These are phyloP conservation scores for Drosophila serrata DNA, from an alignment of 1,140 invertebrate genomes.

Conservation along the genomic window DNA sequence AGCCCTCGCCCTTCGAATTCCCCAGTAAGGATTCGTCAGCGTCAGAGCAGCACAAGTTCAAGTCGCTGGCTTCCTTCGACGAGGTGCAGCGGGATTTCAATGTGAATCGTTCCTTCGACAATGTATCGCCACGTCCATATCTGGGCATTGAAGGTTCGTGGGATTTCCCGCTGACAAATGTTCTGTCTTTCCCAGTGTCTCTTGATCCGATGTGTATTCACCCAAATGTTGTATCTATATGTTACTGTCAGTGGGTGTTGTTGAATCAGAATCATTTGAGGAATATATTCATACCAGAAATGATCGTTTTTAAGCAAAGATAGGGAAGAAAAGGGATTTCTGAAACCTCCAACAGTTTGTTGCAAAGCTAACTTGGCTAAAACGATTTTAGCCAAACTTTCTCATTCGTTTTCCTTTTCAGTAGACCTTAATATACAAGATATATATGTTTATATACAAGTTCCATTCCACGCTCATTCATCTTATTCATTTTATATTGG, in stretches of 20 bases:
- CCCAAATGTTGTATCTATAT: not conserved
- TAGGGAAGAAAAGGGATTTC: not conserved
- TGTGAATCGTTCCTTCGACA: slow-evolving; percentile 75
- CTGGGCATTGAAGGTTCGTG: slow-evolving; percentile 73
- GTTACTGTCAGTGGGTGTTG: slow-evolving; percentile 9
- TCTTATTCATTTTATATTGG: slow-evolving; percentile 19
- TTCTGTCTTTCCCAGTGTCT: slow-evolving; percentile 4
- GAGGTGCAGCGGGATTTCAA: slow-evolving; percentile 57
- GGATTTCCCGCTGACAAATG: slow-evolving; percentile 7
- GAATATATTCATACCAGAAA: not conserved
- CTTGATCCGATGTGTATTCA: not conserved
- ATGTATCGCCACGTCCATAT: slow-evolving; percentile 82
- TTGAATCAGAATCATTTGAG: not conserved
- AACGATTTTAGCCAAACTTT: not conserved
- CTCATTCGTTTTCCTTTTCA: not conserved
- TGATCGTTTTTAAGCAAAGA: not conserved
- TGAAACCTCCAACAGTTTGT: not conserved
- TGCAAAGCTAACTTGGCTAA: not conserved
- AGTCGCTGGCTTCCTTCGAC: slow-evolving; percentile 52
- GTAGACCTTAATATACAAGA: not conserved
- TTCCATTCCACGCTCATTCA: slow-evolving; percentile 4
- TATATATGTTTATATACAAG: not conserved
- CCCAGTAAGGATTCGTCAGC: not conserved
- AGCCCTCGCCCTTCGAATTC: slow-evolving; percentile 66
- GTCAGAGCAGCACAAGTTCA: slow-evolving; percentile 28